Conservation (phyloP, 2,888 invertebrate species). For the Yponomeuta sedellus region DNA sequence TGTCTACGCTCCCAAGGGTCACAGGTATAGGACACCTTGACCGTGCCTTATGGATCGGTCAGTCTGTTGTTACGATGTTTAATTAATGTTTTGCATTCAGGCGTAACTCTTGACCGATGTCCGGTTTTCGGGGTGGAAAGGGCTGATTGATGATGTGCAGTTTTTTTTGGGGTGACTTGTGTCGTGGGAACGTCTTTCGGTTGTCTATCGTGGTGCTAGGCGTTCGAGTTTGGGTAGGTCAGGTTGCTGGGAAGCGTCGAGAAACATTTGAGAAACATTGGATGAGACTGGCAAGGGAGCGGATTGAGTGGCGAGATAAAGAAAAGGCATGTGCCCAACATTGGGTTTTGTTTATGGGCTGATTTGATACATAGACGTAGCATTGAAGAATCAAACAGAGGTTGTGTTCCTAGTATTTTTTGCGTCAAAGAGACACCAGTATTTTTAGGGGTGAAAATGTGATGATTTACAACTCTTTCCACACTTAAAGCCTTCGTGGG, state of each 20-base stretch:
- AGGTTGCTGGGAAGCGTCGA: too few species aligned
- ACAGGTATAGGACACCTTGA: conserved; percentile 37
- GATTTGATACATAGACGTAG: too few species aligned
- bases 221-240: not conserved
- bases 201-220: not conserved
- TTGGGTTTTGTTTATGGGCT: too few species aligned
- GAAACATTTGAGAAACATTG: too few species aligned
- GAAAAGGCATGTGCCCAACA: too few species aligned
- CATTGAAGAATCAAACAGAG: too few species aligned
- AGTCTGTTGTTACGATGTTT: conserved; percentile 52
- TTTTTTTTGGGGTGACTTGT: conserved; percentile 47
- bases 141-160: conserved; percentile 29
- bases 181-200: conserved; percentile 57
- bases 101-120: conserved; percentile 62
- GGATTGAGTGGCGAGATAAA: too few species aligned
- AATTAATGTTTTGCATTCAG: conserved; percentile 66
- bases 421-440: too few species aligned
- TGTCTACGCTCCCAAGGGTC: conserved; percentile 35
- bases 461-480: not conserved
- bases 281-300: too few species aligned
- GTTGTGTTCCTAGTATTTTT: too few species aligned
- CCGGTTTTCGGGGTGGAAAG: conserved; percentile 39
- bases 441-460: too few species aligned
- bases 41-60: conserved; percentile 54
- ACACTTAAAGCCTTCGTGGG: not conserved